Evolutionary conservation across 2,113 vertebrate species (phyloP), one percentile per base, ranked within the genome.

Genomic region (Manacus vitellinus): DNA sequence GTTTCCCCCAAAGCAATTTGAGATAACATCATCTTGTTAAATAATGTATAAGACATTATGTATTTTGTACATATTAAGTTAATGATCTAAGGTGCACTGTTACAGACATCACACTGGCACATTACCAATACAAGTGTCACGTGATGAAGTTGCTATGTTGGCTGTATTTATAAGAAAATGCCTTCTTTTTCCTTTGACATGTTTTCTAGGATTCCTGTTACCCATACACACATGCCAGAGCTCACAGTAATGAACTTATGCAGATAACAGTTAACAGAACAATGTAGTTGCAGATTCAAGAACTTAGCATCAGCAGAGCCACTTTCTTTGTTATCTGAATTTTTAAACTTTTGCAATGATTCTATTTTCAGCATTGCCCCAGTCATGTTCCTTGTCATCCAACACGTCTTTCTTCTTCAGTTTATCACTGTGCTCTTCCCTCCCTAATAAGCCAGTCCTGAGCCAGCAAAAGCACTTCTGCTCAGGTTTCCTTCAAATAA

Each of bases 331-430:
- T 81, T 30, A 93, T 73, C 74, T 88, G 70, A 72, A 43, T n/a
- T 61, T 52, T 95, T 58, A 4, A 67, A 59, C 55, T 55, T 73
- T 59, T 77, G n/a, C 61, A 82, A 10, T 21, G 33, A 63, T 46
- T 84, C 46, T 74, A 5, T 58, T 89, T 73, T n/a, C n/a, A 95
- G 55, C 41, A 37, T 41, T 49, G 56, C 18, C 58, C 4, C 18
- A 51, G 27, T 51, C 44, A 41, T 95, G 93, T 18, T 96, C 30
- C 51, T 88, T 66, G 41, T 94, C 81, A 95, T 41, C 71, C 67
- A 89, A 93, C 87, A 96, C 14, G 0, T 73, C 78, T 66, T 39
- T 76, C 89, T 73, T 85, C 47, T 89, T 51, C 1, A 0, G 24
- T 61, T 83, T 80, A 90, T 90, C 82, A 22, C 46, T n/a, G 0